Evolutionary conservation across 2,888 invertebrate species (phyloP).

Genomic region (Esperia sulphurella): DNA sequence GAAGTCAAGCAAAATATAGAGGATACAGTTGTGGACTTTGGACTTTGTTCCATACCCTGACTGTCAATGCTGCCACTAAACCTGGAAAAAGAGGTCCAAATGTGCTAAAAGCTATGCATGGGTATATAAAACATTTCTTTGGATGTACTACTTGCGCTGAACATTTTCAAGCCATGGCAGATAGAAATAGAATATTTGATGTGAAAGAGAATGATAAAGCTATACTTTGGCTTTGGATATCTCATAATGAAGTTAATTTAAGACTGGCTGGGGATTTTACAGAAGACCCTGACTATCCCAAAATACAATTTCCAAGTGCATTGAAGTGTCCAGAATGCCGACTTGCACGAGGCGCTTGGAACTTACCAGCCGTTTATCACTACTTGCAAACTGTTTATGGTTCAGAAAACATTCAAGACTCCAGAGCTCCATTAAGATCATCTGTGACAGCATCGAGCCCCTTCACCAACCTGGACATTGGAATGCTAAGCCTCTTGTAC

Average conservation of each 20-base stretch:
- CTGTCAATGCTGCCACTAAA: conserved; percentile 84
- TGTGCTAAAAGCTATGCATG: conserved; percentile 90
- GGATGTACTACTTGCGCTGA: conserved; percentile 94
- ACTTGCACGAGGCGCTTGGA: conserved; percentile 79
- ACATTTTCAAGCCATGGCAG: conserved; percentile 94
- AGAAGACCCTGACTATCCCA: conserved; percentile 94
- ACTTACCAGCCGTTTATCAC: conserved; percentile 79
- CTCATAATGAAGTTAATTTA: conserved; percentile 95
- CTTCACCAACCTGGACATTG: conserved; percentile 84
- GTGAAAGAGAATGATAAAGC: conserved; percentile 86
- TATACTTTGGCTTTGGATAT: conserved; percentile 95
- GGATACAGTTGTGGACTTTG: conserved; percentile 97
- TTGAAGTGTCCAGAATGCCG: conserved; percentile 85
- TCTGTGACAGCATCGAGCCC: conserved; percentile 57
- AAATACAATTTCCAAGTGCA: conserved; percentile 91
- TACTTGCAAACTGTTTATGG: conserved; percentile 80
- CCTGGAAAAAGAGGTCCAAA: conserved; percentile 79
- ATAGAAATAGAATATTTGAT: conserved; percentile 82
- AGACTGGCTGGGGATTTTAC: conserved; percentile 91
- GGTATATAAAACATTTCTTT: conserved; percentile 94
- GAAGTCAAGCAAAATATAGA: conserved; percentile 85
- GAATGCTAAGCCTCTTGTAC: conserved; percentile 87
- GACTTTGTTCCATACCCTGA: conserved; percentile 95
- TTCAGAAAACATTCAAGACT: conserved; percentile 41
- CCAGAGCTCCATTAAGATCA: conserved; percentile 31